Percentiles rank a stretch among this genome's conserved stretches.
Conservation (phyloP, 2,113 vertebrate species). For the Pedionomus torquatus region DNA sequence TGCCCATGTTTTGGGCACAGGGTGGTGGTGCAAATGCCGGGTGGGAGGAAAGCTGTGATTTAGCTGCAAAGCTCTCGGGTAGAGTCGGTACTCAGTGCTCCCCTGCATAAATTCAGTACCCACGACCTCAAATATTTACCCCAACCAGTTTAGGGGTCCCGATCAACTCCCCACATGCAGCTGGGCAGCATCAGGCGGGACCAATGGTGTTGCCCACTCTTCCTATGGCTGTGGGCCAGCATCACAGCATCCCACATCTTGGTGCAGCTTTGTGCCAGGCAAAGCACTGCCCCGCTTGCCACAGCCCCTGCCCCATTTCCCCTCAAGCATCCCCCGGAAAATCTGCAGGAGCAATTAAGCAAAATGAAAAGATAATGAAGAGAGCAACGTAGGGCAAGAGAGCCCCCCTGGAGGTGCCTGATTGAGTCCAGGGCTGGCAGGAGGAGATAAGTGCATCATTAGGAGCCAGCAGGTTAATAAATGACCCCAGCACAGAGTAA, state of each 20-base stretch:
- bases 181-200: neutral
- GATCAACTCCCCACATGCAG: fast-evolving
- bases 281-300: neutral
- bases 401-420: neutral
- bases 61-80: neutral
- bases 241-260: fast-evolving
- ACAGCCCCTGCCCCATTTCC: neutral
- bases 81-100: neutral
- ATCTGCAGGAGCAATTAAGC: neutral
- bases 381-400: neutral
- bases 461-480: neutral
- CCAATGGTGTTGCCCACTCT: neutral
- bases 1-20: fast-evolving
- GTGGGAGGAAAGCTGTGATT: neutral
- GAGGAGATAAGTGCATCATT: neutral
- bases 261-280: neutral
- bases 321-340: neutral
- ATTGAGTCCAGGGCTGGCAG: neutral
- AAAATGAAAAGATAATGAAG: neutral
- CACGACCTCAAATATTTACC: neutral
- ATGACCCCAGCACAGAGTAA: neutral
- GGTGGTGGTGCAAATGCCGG: no score
- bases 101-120: neutral
- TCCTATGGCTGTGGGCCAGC: neutral
- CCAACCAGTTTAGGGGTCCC: neutral